Evolutionary conservation across 2,113 vertebrate species (phyloP).

Genomic region (Plotosus lineatus): DNA sequence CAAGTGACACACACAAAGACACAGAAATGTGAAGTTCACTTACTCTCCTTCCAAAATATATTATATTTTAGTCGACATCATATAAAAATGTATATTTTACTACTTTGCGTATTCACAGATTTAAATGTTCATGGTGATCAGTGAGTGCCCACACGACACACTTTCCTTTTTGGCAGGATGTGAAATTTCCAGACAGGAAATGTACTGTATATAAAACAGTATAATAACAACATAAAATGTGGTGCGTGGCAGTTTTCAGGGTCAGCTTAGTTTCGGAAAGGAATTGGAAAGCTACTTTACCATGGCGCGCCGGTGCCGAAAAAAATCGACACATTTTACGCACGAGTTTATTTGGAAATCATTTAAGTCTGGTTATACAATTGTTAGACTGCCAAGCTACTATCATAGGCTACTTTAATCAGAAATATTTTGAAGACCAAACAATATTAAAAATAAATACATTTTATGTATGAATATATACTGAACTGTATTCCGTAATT

Average conservation of each 20-base stretch:
- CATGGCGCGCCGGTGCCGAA: background rate
- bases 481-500: too few species aligned
- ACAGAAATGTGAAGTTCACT: background rate
- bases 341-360: too few species aligned
- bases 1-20: background rate
- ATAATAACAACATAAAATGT: background rate
- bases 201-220: too few species aligned
- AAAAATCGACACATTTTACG: background rate
- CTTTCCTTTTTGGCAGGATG: slow-evolving; percentile 1
- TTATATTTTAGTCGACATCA: too few species aligned
- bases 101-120: too few species aligned
- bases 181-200: too few species aligned
- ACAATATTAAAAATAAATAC: background rate
- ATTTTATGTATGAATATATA: too few species aligned
- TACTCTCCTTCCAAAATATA: background rate
- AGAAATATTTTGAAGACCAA: background rate
- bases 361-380: background rate
- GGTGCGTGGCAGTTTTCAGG: background rate
- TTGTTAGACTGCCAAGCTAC: background rate
- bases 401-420: background rate
- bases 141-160: background rate
- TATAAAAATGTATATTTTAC: too few species aligned
- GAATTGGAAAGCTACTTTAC: background rate
- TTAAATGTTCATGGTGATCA: background rate
- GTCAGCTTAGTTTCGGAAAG: background rate